Base-by-base conservation (phyloP, 2,888 invertebrate genomes). In the Lepeophtheirus nordmannii region DNA sequence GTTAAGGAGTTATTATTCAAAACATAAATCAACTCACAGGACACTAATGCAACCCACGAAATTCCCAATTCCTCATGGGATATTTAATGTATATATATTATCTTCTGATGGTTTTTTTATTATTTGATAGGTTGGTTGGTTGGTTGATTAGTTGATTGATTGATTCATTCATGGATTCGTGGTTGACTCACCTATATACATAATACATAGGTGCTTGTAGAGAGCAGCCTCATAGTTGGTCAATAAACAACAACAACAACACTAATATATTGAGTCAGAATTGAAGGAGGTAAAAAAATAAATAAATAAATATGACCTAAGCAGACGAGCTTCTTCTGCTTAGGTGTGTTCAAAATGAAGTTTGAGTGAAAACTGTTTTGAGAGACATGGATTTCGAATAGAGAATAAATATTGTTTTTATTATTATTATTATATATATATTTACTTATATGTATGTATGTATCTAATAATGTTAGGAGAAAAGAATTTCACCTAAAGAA, bases 41-140 rank as follows among this genome's bases (percentile, higher is more conserved):
- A 46, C 53, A 46, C 53, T 46, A 46, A 46, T 46, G 53, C 53
- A 46, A 46, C 53, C 53, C 53, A 46, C 53, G 53, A 46, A 46
- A 46, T 46, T 46, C 53, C 53, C 53, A 46, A 17, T n/a, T 46
- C 17, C 53, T 46, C 53, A 46, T 46, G 8, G 53, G 53, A 17
- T 17, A 30, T 30, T 30, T 30, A 2, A 30, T 30, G 30, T 30
- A 30, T 7, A 5, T 5, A 30, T 30, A 7, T 30, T 30, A 2
- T 30, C 30, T 30, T 5, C 30, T 30, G 30, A 5, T 30, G 30
- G 30, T 2, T 30, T 7, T 2, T 30, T 5, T 30, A 30, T 5
- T 30, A 30, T 30, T 30, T 30, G 30, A 30, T 30, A 30, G 30
- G 30, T 30, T 5, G 30, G 30, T 30, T 30, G 30, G n/a, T n/a